Base-by-base conservation (phyloP, 2,113 vertebrate species). In the Phyllostomus discolor region DNA sequence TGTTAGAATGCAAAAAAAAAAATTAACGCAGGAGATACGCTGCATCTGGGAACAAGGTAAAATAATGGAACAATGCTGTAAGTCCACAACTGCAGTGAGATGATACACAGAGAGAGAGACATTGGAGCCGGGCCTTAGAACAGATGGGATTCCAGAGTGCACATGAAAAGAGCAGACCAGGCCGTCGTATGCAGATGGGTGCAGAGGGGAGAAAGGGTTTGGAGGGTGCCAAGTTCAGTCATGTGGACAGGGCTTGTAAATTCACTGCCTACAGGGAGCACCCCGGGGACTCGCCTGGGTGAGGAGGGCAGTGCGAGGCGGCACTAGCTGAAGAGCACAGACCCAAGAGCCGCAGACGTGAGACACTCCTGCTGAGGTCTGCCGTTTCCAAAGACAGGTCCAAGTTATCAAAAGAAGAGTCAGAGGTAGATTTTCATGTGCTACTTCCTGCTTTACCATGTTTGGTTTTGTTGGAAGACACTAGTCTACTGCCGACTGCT, bases 171-270 rank as follows among this genome's bases (percentile, higher is more conserved):
- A 95, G 10, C 3, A 43, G 11, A 14, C 16, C 41, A n/a, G 70
- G 14, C 12, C 54, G 4, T 19, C 50, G 70, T 11, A 9, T 24
- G 28, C 31, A 48, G 22, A n/a, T 11, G 54, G 72, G 59, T 54
- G 12, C 22, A 50, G 52, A 26, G 33, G 35, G 31, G 26, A 43
- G 14, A 4, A 16, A 33, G 33, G 43, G 14, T 20, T 76, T 17
- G 6, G 20, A 43, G 11, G 35, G 31, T 31, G 38, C 4, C 3
- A 14, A 35, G 26, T 28, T 22, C 22, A 19, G 69, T 31, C 19
- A 0, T 4, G 5, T 11, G 4, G 22, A n/a, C 1, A 1, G 11
- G 17, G 33, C 9, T 38, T 41, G 41, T 0, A 15, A 22, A 19
- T n/a, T 5, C 5, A 12, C 5, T 20, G 33, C 11, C 48, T n/a